Percentiles rank a stretch among this genome's conserved stretches.
phyloP scores from a whole-genome alignment of 2,888 invertebrate genomes.

The Plebejus melissa region DNA sequence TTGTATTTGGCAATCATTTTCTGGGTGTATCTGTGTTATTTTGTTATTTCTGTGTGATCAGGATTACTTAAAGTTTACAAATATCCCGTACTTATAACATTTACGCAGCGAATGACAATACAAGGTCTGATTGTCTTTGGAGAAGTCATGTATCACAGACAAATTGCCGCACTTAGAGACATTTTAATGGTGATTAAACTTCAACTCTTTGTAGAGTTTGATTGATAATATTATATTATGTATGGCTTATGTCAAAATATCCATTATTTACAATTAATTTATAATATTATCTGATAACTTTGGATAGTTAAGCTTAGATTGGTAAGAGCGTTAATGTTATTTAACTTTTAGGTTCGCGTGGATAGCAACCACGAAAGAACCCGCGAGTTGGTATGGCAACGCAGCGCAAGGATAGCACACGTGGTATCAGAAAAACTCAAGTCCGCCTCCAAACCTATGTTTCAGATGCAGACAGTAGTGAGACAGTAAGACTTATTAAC shows the following conservation, averaged over 20 bases:
- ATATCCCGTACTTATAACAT: too few species aligned
- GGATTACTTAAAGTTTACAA: background rate
- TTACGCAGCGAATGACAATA: too few species aligned
- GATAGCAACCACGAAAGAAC: conserved; percentile 93
- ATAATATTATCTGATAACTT: too few species aligned
- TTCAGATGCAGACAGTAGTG: conserved; percentile 51
- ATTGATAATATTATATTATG: too few species aligned
- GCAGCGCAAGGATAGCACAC: conserved; percentile 90
- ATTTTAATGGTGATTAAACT: too few species aligned
- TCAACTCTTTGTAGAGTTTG: too few species aligned
- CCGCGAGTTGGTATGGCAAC: conserved; percentile 89
- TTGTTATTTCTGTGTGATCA: background rate
- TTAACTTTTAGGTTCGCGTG: conserved; percentile 83
- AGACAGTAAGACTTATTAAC: conserved; percentile 37
- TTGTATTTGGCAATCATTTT: background rate
- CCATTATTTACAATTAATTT: too few species aligned
- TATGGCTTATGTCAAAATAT: too few species aligned
- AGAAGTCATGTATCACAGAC: too few species aligned
- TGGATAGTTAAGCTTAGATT: too few species aligned
- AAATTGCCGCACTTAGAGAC: too few species aligned
- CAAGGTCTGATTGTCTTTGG: too few species aligned
- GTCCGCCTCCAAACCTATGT: conserved; percentile 71
- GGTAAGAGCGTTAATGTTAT: conserved; percentile 14
- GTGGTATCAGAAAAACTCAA: conserved; percentile 89
- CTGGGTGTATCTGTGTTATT: background rate